Evolutionary conservation across 2,888 invertebrate genomes (phyloP), one percentile per base, ranked within the genome.

Genomic region (Magallana nippona): DNA sequence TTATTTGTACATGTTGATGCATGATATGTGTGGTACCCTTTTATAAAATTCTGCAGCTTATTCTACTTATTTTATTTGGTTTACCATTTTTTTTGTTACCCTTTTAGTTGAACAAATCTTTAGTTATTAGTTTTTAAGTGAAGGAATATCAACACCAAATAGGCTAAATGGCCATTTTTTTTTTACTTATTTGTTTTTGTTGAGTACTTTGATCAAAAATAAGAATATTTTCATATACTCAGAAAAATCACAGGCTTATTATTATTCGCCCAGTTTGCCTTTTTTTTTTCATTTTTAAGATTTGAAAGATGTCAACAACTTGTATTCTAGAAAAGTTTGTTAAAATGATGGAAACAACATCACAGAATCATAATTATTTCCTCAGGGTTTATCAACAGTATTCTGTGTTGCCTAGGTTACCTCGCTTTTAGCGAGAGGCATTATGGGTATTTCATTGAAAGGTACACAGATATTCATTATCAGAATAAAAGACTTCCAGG

Each of bases 321-420:
- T 60, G 60, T n/a, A 60, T n/a, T n/a, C 22, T 71, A 27, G 71
- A 27, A 10, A 5, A 15, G 27, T 17, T n/a, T 8, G 17, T 8
- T 1, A 63, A 71, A 71, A 27, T 71, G 32, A 71, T 15, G 11
- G 2, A 63, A 71, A 71, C 32, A 71, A 27, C 13, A 27, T 71
- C 71, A 71, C 71, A 71, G 22, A 22, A 71, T 71, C 15, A 27
- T 27, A 10, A 27, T 71, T 71, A 22, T 19, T 71, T 22, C 32
- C 71, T 71, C 71, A 71, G 71, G 71, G 71, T 71, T 71, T 27
- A 13, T 71, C 22, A 22, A 22, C 71, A 71, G 71, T 71, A 71
- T 71, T 71, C 32, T 63, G 19, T 19, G 11, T 27, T 62, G 11
- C 32, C 22, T 71, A 15, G 71, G 22, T 63, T 71, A 71, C 32